A percentile compares a stretch with the other conserved stretches of the same genome.
Evolutionary conservation across 2,888 invertebrate species (phyloP).

Genomic region (Idaea dimidiata): DNA sequence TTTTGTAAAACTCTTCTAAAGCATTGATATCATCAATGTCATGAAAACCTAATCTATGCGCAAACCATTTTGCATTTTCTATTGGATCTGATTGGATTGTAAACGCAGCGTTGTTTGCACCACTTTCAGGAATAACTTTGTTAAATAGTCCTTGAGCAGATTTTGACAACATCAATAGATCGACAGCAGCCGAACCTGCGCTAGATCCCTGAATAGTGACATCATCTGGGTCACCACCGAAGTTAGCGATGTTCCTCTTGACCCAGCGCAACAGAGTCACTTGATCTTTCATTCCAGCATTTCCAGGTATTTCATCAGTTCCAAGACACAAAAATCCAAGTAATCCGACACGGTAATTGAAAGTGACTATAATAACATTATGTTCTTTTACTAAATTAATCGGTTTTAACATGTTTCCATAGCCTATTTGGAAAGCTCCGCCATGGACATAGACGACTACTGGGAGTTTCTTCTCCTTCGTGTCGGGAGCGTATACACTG

Average conservation of each 20-base stretch:
- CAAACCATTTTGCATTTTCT: conserved; percentile 38
- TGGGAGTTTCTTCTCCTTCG: conserved; percentile 35
- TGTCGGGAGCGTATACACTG: conserved; percentile 59
- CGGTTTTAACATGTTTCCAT: conserved; percentile 26
- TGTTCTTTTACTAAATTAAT: conserved; percentile 31
- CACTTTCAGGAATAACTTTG: conserved; percentile 51
- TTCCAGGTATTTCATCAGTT: conserved; percentile 46
- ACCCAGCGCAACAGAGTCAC: conserved; percentile 51
- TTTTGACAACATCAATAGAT: conserved; percentile 46
- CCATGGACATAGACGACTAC: conserved; percentile 45
- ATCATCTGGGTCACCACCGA: conserved; percentile 52
- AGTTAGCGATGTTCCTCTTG: conserved; percentile 45
- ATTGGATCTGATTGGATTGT: conserved; percentile 43
- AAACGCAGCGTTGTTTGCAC: conserved; percentile 37
- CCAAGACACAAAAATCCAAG: conserved; percentile 48
- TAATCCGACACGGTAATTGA: conserved; percentile 46
- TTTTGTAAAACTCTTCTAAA: conserved; percentile 50
- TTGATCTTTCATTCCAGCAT: conserved; percentile 57
- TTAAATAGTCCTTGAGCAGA: conserved; percentile 43
- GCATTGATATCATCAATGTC: conserved; percentile 41
- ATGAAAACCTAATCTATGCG: conserved; percentile 35
- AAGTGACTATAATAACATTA: conserved; percentile 38
- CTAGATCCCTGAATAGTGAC: conserved; percentile 48
- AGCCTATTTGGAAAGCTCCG: conserved; percentile 39
- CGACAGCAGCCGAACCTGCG: conserved; percentile 44